Base-by-base conservation (phyloP, 2,888 invertebrate species). In the Agrilus mali region DNA sequence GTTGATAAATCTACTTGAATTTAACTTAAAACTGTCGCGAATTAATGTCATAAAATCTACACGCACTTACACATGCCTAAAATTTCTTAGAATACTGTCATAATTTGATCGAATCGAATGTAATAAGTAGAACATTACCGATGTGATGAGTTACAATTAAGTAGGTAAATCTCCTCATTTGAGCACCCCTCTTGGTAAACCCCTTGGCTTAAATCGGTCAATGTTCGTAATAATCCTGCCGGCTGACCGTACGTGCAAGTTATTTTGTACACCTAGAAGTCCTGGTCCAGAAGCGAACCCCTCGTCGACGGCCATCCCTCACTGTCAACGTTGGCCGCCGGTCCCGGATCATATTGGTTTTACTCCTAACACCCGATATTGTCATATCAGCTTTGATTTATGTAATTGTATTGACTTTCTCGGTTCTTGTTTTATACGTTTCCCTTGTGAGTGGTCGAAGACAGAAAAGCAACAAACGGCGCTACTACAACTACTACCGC, bases 391-490 rank as follows among this genome's bases (percentile, higher is more conserved):
- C 54, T 49, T 58, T 62, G 64, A 64, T 64, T 64, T 64, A 64
- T 64, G 63, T 64, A 64, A 64, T 64, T 63, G 61, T 60, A 63
- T 63, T 60, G 61, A 62, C 60, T 63, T 59, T 59, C 55, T 54
- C 48, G 40, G 43, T 56, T 53, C 52, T 49, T 49, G 49, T 53
- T 55, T 54, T 52, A 55, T 53, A 8, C 27, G 27, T 47, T 53
- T 52, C 52, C 49, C 45, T 40, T 10, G 27, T 27, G 27, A 27
- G 27, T 27, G 27, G 27, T 27, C 27, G 27, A 27, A 27, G 27
- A 27, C 27, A 10, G 27, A 27, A 27, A 27, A 10, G 27, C 27
- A 27, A 27, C 27, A 27, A 27, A 27, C 27, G 10, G 27, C 8
- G 10, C 27, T 27, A 5, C 20, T 27, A 27, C 27, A 27, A 27